A percentile compares a stretch with the other conserved stretches of the same genome.
phyloP scores from a whole-genome alignment of 1,140 invertebrate species.

The Lamellibrachia luymesi region DNA sequence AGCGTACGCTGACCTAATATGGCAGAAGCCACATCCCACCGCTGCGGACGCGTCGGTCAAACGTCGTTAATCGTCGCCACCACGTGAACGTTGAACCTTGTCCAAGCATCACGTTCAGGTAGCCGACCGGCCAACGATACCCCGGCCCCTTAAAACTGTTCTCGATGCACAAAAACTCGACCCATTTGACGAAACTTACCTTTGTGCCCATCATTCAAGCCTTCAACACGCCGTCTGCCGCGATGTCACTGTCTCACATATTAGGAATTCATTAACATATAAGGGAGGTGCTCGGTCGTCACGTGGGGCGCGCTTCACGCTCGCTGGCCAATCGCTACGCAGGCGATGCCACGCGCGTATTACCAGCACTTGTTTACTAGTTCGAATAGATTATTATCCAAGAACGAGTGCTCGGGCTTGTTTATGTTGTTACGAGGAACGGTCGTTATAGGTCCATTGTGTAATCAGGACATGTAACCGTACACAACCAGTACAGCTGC shows the following conservation, averaged over 20 bases:
- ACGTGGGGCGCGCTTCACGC: neutral
- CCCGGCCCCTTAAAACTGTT: neutral
- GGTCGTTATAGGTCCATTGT: too few species aligned
- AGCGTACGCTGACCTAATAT: slow-evolving; percentile 4
- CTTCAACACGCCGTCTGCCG: neutral
- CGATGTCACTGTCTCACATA: neutral
- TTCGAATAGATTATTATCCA: neutral
- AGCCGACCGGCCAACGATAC: neutral
- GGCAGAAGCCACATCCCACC: neutral
- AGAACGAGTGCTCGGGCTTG: neutral
- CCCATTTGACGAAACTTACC: neutral
- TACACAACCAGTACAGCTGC: neutral
- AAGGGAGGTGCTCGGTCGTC: neutral
- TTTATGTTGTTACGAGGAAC: neutral
- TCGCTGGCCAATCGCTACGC: neutral
- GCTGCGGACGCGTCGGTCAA: neutral
- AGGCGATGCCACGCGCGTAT: neutral
- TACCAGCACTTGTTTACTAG: neutral
- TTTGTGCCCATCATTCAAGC: neutral
- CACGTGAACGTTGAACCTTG: neutral
- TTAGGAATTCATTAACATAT: slow-evolving; percentile 1
- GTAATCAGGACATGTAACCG: neutral
- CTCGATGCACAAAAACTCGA: neutral
- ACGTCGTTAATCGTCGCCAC: neutral
- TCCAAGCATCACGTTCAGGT: neutral